Evolutionary conservation across 2,888 invertebrate genomes (phyloP), one percentile per base, ranked within the genome.

Genomic region (Drosophila maculinotata): DNA sequence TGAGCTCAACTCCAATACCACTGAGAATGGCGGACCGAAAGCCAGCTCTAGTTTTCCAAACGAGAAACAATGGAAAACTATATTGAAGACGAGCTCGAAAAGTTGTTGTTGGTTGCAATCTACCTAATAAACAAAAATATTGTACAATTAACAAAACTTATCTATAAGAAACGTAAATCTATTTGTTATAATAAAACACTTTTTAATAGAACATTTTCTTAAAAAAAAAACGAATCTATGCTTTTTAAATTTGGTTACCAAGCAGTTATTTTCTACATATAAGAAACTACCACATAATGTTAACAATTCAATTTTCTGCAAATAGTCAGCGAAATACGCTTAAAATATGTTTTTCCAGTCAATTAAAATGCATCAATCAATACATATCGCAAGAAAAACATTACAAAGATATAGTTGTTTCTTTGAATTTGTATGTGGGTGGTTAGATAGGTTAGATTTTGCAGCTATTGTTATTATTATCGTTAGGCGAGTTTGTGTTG

Each of bases 1-100:
- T 62, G 54, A 64, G 64, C 41, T 20, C 39, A 64, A 63, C 41
- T 20, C 39, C 63, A 47, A 53, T 47, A 33, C 53, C 42, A 63
- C 63, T 63, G 47, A 54, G 63, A 63, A 63, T 47, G 23, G 36
- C 30, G 17, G 10, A 41, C 17, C 48, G 10, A 30, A 60, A 62
- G 30, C 42, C 30, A 62, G 62, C 51, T 62, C 62, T 8, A 51
- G 17, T 56, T 59, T 30, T 54, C 35, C 10, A 31, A 38, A 26
- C 25, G 15, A 44, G 42, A 23, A 23, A 62, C 62, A 63, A 63
- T 63, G 63, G 38, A 38, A 45, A 60, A 45, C 41, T 41, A 28
- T 26, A 47, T 8, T 20, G 39, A 12, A 25, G 41, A 48, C 12
- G 38, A 39, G 33, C 14, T 30, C 25, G 9, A 20, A 17, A 15